These are phyloP conservation scores for Charanyca ferruginea DNA, from an alignment of 2,888 invertebrate species.

Conservation along the genomic window DNA sequence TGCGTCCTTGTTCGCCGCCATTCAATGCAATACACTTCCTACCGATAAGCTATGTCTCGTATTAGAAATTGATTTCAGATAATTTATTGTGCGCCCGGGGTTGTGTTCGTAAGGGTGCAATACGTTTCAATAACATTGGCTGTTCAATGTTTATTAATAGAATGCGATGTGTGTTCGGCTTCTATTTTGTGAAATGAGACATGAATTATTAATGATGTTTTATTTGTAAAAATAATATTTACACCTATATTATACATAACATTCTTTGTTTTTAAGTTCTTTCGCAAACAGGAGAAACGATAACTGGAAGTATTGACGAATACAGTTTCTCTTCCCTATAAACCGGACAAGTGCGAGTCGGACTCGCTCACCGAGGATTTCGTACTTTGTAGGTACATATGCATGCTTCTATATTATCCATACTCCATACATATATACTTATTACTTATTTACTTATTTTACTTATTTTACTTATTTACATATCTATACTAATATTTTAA, in stretches of 20 bases:
- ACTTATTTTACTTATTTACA: no score
- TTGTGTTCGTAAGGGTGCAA: slow-evolving; percentile 67
- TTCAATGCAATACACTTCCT: slow-evolving; percentile 77
- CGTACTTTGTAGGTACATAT: no score
- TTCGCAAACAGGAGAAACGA: neutral
- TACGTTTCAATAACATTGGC: slow-evolving; percentile 64
- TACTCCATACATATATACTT: no score
- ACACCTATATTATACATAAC: no score
- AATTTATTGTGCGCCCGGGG: slow-evolving; percentile 66
- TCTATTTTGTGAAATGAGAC: slow-evolving; percentile 37
- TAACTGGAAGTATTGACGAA: neutral
- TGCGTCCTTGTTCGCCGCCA: slow-evolving; percentile 69
- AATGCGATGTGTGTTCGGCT: slow-evolving; percentile 48
- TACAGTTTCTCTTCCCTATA: neutral
- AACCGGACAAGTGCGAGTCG: no score
- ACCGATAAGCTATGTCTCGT: slow-evolving; percentile 72
- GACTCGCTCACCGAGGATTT: no score
- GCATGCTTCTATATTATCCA: no score
- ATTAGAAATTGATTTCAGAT: slow-evolving; percentile 83
- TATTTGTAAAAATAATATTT: slow-evolving; percentile 2
- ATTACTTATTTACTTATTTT: no score
- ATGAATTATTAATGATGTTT: slow-evolving; percentile 16
- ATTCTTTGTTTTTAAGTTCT: neutral
- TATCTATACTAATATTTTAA: no score
- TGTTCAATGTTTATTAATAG: slow-evolving; percentile 57